Base-by-base conservation (phyloP, 2,888 invertebrate genomes). In the Parthenolecanium corni region DNA sequence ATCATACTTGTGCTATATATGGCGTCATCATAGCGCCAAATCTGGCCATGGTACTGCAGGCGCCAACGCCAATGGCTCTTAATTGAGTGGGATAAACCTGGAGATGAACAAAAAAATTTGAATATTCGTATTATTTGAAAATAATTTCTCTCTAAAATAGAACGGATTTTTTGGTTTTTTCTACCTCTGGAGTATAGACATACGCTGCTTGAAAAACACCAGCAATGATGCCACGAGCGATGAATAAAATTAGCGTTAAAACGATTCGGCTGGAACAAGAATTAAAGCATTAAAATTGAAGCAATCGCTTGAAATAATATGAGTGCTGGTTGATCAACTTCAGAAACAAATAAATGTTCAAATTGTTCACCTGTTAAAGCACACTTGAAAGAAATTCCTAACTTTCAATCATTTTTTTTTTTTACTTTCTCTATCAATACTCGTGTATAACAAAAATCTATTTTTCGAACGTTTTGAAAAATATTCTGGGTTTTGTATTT, bases 131-230 rank as follows among this genome's bases (percentile, higher is more conserved):
- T 12, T 11, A 18, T 40, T 36, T 47, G 23, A 1, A 1, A 21
- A 46, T 44, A 66, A 61, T 65, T 2, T 21, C 38, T 3, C 23
- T 36, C 24, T 18, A 20, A n/a, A 16, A 51, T 11, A 20, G 38
- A 21, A 54, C 18, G 36, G 6, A 56, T n/a, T 40, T n/a, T n/a
- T n/a, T n/a, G n/a, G n/a, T n/a, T 23, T n/a, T 52, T n/a, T 54
- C 74, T 69, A 80, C 80, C 81, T 94, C 94, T 6, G 94, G 93
- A 5, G 94, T 95, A 71, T 95, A 95, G 4, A 94, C 92, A 71
- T 94, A 95, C 0, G 92, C 91, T 0, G 92, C 92, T 79, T 94
- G 93, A 73, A 95, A 95, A 1, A 93, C 83, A 0, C 94, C 94
- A 20, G 93, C 91, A 69, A 94, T 91, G 66, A 94, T 86, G 3